phyloP scores from a whole-genome alignment of 2,113 vertebrate genomes.

The Tachysurus fulvidraco region DNA sequence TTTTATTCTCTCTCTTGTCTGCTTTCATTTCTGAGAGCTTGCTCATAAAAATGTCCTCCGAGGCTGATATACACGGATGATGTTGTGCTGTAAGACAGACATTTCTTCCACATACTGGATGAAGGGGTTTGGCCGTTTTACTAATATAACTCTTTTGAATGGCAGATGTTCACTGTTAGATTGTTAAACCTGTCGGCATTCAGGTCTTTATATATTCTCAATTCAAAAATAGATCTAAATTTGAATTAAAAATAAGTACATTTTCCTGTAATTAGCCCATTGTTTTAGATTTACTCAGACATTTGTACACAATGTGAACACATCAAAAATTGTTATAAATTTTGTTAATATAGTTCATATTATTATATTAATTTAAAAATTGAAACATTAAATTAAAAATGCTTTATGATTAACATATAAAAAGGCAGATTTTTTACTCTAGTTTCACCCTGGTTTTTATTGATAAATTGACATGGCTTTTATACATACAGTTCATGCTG shows the following conservation, averaged over 20 bases:
- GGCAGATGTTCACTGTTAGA: background rate
- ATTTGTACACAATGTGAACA: background rate
- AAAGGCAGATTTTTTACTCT: background rate
- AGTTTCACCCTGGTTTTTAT: background rate
- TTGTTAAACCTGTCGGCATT: background rate
- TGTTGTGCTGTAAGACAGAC: constrained; percentile 14
- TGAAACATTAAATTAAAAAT: background rate
- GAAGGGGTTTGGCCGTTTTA: constrained; percentile 13
- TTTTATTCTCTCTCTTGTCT: background rate
- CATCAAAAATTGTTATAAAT: background rate
- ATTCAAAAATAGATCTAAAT: background rate
- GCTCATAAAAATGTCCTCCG: background rate
- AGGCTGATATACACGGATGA: constrained; percentile 13
- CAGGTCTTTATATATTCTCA: background rate
- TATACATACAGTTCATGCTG: background rate
- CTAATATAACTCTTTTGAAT: background rate
- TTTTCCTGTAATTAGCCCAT: background rate
- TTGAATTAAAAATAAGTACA: background rate
- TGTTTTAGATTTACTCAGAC: background rate
- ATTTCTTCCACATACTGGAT: constrained; percentile 28
- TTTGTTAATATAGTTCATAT: too few species aligned
- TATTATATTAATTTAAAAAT: background rate
- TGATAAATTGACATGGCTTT: background rate
- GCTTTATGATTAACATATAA: background rate
- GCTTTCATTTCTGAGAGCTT: background rate